phyloP scores from a whole-genome alignment of 2,113 vertebrate genomes.

The Corapipo altera region DNA sequence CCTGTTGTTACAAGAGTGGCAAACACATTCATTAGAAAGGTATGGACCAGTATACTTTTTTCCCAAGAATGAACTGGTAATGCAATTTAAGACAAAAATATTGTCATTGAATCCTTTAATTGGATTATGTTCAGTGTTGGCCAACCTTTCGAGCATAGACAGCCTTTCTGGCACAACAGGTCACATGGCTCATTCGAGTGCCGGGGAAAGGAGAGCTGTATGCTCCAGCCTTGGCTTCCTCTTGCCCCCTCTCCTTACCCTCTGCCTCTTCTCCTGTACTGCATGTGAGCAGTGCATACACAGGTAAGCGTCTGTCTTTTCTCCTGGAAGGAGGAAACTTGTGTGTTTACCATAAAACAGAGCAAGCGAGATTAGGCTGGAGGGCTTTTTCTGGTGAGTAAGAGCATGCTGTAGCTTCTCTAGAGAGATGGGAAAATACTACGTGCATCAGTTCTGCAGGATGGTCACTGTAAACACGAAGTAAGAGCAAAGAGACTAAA shows the following conservation, averaged over 20 bases:
- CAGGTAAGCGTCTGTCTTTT: background rate
- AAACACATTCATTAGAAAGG: conserved; percentile 88
- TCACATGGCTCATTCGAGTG: background rate
- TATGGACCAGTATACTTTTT: conserved; percentile 51
- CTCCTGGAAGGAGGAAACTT: background rate
- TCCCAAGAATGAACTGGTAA: background rate
- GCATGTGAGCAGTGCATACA: background rate
- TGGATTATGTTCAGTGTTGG: background rate
- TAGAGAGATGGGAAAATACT: background rate
- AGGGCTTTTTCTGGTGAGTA: background rate
- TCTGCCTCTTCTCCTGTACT: background rate
- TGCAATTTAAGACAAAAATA: background rate
- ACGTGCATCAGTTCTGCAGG: fast-evolving
- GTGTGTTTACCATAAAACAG: background rate
- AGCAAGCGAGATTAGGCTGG: background rate
- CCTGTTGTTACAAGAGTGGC: conserved; percentile 90
- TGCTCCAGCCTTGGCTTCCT: background rate
- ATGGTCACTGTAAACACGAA: background rate
- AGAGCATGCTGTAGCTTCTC: background rate
- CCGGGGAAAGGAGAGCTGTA: background rate
- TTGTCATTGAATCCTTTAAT: background rate
- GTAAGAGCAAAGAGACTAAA: background rate
- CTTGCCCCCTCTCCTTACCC: background rate
- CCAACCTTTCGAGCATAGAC: background rate
- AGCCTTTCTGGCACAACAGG: background rate